These are phyloP conservation scores for Etheostoma spectabile DNA, from an alignment of 2,113 vertebrate genomes.

Conservation along the genomic window DNA sequence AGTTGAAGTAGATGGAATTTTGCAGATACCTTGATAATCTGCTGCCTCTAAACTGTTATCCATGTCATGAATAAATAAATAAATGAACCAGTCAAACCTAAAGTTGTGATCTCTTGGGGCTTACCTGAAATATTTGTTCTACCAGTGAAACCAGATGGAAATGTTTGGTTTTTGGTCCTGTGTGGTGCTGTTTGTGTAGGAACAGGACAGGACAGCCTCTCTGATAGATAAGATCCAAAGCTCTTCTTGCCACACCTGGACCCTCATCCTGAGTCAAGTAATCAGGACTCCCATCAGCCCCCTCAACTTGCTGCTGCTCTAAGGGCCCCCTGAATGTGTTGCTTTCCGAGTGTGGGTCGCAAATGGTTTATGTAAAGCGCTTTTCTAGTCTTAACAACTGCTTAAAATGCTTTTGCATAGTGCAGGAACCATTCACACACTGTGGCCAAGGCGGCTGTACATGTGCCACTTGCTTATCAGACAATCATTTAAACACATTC, in stretches of 20 bases:
- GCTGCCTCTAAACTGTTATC: background rate
- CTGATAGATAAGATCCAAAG: slow-evolving; percentile 38
- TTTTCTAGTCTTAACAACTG: no score
- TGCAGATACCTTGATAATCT: background rate
- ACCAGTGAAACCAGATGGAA: background rate
- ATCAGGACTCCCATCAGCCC: slow-evolving; percentile 56
- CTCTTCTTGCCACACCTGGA: background rate
- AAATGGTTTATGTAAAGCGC: no score
- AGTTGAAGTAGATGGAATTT: background rate
- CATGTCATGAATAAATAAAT: background rate
- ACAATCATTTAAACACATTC: no score
- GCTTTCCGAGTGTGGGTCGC: background rate
- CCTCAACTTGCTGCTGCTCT: background rate
- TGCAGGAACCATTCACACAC: no score
- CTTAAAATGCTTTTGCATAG: no score
- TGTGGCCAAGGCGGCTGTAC: no score
- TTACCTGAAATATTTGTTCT: background rate
- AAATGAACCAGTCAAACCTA: background rate
- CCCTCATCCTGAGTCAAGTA: slow-evolving; percentile 43
- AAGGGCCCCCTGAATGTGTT: background rate
- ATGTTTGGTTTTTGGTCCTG: background rate
- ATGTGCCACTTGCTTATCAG: no score
- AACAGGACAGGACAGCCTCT: slow-evolving; percentile 38
- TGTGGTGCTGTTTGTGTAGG: slow-evolving; percentile 22
- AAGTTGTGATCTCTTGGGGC: background rate